A percentile compares a stretch with the other conserved stretches of the same genome.
Conservation (phyloP, 2,888 invertebrate species). For the Hypomecis punctinalis region DNA sequence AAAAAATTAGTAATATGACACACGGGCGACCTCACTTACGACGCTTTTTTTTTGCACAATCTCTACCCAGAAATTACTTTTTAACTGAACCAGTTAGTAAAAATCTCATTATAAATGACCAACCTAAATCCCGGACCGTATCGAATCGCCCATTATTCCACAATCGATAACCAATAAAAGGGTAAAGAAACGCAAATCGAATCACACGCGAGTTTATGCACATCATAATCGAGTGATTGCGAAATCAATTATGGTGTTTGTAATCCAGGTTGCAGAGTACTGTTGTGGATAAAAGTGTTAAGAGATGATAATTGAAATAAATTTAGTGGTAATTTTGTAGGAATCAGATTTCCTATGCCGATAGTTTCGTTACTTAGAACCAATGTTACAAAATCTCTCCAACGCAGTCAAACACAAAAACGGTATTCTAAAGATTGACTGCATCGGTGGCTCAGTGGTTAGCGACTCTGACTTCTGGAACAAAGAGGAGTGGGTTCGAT, state of each 20-base stretch:
- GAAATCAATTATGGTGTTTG: constrained; percentile 60
- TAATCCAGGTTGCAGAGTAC: constrained; percentile 48
- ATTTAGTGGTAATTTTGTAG: neutral
- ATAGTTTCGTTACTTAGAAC: no score
- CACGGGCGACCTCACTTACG: no score
- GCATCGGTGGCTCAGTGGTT: no score
- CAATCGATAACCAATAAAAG: constrained; percentile 34
- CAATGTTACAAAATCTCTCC: no score
- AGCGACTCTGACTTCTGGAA: no score
- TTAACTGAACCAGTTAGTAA: neutral
- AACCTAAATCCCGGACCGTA: constrained; percentile 19
- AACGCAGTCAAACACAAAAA: no score
- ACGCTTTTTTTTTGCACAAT: no score
- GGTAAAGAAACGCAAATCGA: constrained; percentile 36
- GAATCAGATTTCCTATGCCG: no score
- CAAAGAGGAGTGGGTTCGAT: no score
- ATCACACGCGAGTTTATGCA: constrained; percentile 35
- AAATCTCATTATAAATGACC: constrained; percentile 10
- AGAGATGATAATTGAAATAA: neutral
- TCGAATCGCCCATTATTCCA: constrained; percentile 28
- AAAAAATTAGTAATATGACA: no score
- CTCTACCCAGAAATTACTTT: no score
- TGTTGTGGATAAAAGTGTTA: constrained; percentile 23
- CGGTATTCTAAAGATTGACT: no score
- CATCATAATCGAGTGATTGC: constrained; percentile 51